Percentiles rank a stretch among this genome's conserved stretches.
Evolutionary conservation across 2,113 vertebrate species (phyloP).

Genomic region (Emydura subglobosa): DNA sequence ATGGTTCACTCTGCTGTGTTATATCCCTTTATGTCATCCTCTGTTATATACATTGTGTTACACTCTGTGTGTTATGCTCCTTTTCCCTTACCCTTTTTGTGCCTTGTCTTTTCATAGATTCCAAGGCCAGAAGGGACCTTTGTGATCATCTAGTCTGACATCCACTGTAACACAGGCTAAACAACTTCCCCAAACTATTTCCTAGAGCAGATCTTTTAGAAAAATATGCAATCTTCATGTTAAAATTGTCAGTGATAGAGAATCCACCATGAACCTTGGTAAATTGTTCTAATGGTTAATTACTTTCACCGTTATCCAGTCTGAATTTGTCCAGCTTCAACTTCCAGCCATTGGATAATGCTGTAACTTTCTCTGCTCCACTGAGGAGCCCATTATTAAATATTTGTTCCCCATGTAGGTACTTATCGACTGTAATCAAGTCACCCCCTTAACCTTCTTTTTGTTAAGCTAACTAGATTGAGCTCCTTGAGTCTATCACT

Average conservation of each 20-base stretch:
- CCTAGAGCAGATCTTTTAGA: neutral
- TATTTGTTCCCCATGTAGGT: neutral
- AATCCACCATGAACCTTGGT: neutral
- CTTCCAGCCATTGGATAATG: too few species aligned
- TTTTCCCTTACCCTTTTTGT: neutral
- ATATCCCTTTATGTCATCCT: neutral
- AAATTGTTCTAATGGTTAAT: neutral
- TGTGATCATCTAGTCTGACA: neutral
- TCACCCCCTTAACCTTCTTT: neutral
- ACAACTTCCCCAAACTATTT: neutral
- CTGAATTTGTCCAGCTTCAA: neutral
- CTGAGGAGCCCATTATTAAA: neutral
- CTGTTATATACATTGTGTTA: too few species aligned
- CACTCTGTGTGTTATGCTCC: neutral
- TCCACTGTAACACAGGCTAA: neutral
- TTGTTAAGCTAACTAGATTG: neutral
- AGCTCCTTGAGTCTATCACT: neutral
- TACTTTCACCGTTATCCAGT: neutral
- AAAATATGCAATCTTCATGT: neutral
- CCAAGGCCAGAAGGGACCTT: neutral
- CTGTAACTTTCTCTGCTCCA: neutral
- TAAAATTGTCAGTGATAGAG: neutral
- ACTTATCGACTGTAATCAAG: neutral
- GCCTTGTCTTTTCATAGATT: neutral
- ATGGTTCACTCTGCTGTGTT: neutral